Evolutionary conservation across 1,140 invertebrate genomes (phyloP).

Genomic region (Cherax quadricarinatus): DNA sequence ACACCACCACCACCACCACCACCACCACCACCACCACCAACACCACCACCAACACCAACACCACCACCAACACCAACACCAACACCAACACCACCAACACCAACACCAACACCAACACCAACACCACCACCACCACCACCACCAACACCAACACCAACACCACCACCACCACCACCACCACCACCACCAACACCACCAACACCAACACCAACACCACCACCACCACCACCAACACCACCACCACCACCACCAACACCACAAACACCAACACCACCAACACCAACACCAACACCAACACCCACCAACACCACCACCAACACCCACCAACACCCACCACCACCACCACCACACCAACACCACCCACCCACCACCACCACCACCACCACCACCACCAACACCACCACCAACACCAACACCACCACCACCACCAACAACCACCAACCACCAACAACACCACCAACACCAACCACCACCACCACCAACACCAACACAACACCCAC

Average conservation of each 20-base stretch:
- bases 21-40: too few relatives aligned
- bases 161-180: not conserved
- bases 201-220: not conserved
- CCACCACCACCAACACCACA: not conserved
- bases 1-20: not conserved
- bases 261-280: too few relatives aligned
- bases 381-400: not conserved
- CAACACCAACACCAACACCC: too few relatives aligned
- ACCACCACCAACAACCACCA: slow-evolving; percentile 16
- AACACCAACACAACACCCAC: not conserved
- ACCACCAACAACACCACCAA: not conserved
- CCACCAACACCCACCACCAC: not conserved
- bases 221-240: not conserved
- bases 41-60: too few relatives aligned
- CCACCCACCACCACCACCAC: too few relatives aligned
- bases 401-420: not conserved
- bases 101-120: too few relatives aligned
- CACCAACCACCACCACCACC: not conserved
- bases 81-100: not conserved
- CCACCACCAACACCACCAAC: slow-evolving; percentile 9
- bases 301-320: not conserved
- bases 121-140: too few relatives aligned
- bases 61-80: not conserved
- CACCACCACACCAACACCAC: not conserved
- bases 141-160: not conserved